phyloP scores from a whole-genome alignment of 2,113 vertebrate genomes.

The Colius striatus region DNA sequence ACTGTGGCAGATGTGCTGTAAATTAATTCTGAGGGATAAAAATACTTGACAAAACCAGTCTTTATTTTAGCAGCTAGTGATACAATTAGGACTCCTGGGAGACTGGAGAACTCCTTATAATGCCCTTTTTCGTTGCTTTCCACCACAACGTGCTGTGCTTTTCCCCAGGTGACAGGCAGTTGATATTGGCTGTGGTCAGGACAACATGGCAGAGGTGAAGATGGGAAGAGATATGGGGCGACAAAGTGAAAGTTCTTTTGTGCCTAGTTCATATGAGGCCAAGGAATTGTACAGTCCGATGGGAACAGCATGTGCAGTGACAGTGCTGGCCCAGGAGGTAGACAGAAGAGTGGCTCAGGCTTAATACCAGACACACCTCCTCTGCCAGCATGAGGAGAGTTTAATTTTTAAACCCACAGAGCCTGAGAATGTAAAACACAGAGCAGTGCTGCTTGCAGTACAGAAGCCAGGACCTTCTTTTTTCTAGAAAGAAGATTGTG shows the following conservation, averaged over 20 bases:
- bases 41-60: not conserved
- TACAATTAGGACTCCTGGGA: not conserved
- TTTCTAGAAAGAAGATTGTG: not conserved
- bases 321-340: not conserved
- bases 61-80: slow-evolving; percentile 15
- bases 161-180: not conserved
- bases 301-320: slow-evolving; percentile 42
- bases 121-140: not conserved
- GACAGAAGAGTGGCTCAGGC: not conserved
- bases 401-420: slow-evolving; percentile 11
- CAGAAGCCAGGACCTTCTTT: not conserved
- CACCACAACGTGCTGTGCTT: not conserved
- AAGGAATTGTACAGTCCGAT: not conserved
- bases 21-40: slow-evolving; percentile 43
- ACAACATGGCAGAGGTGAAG: not conserved
- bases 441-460: not conserved
- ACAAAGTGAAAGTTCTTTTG: not conserved
- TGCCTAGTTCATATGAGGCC: slow-evolving; percentile 20
- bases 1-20: slow-evolving; percentile 8
- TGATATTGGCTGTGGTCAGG: not conserved
- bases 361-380: not conserved
- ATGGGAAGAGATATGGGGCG: not conserved
- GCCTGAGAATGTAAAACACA: not conserved
- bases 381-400: not conserved
- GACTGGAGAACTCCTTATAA: not conserved